Evolutionary conservation across 2,113 vertebrate genomes (phyloP), one percentile per base, ranked within the genome.

Genomic region (Dolichotis patagonum): DNA sequence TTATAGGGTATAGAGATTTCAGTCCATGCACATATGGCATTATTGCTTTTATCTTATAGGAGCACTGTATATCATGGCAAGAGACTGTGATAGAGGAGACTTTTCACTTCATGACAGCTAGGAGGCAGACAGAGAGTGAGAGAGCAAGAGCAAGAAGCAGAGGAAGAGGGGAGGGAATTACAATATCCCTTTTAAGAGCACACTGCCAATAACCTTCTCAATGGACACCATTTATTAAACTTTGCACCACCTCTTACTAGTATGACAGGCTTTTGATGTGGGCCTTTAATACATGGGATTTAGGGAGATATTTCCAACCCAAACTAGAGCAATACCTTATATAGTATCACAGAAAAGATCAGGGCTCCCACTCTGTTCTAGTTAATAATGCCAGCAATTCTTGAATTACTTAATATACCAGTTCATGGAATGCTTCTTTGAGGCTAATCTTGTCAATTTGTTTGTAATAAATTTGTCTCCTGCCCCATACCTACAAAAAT

Each of bases 371-470:
- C 67, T 46, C 17, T 92, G 7, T 54, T 95, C 35, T 92, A 94
- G 62, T 75, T 22, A 54, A 85, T 85, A 32, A 91, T 78, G 20
- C 22, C 58, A 71, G 19, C 10, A 65, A 52, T 58, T 96, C 54
- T 62, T 49, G 30, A 58, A 52, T 89, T 75, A 52, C 22, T 85
- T 88, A 87, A 32, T n/a, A 65, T 63, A 35, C 20, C 5, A 22
- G n/a, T 88, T 91, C 56, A 96, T 35, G 11, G 32, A 95, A 75
- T 85, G 71, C 38, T 69, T 97, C 65, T 92, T 85, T 67, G 20
- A 92, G 20, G 38, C 1, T 86, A 80, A 46, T 63, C 43, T 86
- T 65, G 84, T 35, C 2, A 16, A 12, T 92, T 95, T 58, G 13
- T 10, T 20, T 80, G 30, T 41, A 85, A 63, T 58, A 7, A 91